These are phyloP conservation scores for Zygaena filipendulae DNA, from an alignment of 2,888 invertebrate genomes.

Conservation along the genomic window DNA sequence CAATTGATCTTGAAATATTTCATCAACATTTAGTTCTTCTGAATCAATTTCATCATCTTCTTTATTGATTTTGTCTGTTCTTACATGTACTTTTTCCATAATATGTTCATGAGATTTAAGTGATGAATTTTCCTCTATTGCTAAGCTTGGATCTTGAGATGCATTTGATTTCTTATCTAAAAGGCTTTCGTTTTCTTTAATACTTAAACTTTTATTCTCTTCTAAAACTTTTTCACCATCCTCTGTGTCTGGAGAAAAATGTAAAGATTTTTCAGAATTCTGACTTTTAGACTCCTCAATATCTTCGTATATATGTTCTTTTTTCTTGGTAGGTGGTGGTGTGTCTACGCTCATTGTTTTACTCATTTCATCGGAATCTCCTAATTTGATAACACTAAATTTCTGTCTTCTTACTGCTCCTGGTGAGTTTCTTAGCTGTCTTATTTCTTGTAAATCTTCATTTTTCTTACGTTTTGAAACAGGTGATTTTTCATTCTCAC, in stretches of 20 bases:
- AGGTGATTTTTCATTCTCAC: constrained; percentile 50
- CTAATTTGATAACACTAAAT: constrained; percentile 58
- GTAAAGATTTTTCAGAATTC: constrained; percentile 47
- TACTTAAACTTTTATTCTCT: constrained; percentile 33
- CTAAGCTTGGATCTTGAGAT: constrained; percentile 58
- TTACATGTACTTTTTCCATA: constrained; percentile 58
- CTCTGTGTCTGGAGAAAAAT: constrained; percentile 53
- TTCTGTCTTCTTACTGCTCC: constrained; percentile 67
- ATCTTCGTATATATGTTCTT: constrained; percentile 73
- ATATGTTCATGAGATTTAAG: constrained; percentile 45
- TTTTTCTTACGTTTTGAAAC: constrained; percentile 53
- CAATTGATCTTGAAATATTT: constrained; percentile 51
- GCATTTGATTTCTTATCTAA: constrained; percentile 51
- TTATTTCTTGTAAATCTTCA: constrained; percentile 68
- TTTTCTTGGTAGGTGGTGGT: constrained; percentile 58
- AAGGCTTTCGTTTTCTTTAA: constrained; percentile 56
- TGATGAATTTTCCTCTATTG: constrained; percentile 39
- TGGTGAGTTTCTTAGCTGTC: constrained; percentile 70
- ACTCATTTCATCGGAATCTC: constrained; percentile 62
- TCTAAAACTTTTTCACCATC: constrained; percentile 36
- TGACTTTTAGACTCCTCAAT: constrained; percentile 56
- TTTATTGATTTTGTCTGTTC: constrained; percentile 35
- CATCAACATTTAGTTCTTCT: constrained; percentile 53
- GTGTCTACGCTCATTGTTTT: constrained; percentile 51
- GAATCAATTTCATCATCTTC: constrained; percentile 52